Conservation (phyloP, 2,888 invertebrate species). For the Saturnia japonica region DNA sequence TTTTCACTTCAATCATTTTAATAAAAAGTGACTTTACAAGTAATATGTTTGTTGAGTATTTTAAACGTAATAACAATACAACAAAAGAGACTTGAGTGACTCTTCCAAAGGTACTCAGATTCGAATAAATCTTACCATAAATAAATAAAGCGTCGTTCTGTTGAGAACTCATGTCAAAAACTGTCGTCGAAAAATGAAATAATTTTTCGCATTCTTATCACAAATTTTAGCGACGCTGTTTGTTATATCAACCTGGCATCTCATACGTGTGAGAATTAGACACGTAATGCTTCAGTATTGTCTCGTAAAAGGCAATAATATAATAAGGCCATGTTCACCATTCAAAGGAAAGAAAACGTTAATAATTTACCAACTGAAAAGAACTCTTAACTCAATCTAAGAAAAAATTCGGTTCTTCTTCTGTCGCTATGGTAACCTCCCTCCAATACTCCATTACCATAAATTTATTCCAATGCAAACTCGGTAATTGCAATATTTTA, state of each 20-base stretch:
- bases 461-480: slow-evolving; percentile 43
- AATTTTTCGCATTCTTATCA: background rate
- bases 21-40: no score
- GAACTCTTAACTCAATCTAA: background rate
- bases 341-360: background rate
- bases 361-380: background rate
- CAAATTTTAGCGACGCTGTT: background rate
- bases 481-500: slow-evolving; percentile 40
- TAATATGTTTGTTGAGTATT: background rate
- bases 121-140: background rate
- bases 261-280: background rate
- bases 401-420: background rate
- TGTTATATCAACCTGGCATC: background rate
- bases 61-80: background rate
- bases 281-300: background rate
- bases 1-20: no score
- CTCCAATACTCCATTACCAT: slow-evolving; percentile 31
- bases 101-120: background rate
- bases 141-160: no score
- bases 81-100: background rate
- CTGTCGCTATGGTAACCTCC: background rate
- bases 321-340: background rate
- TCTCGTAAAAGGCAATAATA: background rate
- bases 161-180: background rate
- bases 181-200: background rate